A percentile compares a stretch with the other conserved stretches of the same genome.
These are phyloP conservation scores for Rhinopomastus cyanomelas DNA, from an alignment of 2,113 vertebrate species.

Conservation along the genomic window DNA sequence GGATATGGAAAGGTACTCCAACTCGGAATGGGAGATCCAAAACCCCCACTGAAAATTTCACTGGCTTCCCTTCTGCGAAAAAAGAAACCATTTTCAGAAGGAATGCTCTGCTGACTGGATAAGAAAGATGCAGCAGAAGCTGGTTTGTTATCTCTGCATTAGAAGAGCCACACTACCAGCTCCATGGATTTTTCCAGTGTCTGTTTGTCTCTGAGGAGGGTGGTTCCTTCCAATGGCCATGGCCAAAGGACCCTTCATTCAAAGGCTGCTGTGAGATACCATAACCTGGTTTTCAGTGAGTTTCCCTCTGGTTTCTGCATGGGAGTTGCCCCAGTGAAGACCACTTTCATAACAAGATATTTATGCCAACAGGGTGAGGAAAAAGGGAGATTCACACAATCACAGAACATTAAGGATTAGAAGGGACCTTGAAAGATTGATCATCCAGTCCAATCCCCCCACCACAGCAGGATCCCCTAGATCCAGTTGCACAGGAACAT, in stretches of 20 bases:
- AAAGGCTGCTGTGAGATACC: background rate
- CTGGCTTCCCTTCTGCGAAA: constrained; percentile 82
- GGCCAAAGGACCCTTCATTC: background rate
- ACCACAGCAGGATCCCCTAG: no score
- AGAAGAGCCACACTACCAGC: background rate
- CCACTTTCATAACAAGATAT: background rate
- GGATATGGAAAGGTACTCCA: constrained; percentile 85
- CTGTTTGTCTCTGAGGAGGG: background rate
- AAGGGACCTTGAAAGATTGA: no score
- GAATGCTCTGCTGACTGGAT: background rate
- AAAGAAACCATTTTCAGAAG: background rate
- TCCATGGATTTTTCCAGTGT: background rate
- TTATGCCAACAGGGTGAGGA: background rate
- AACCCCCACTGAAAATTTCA: constrained; percentile 75
- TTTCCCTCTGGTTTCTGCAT: background rate
- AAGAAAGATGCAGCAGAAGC: background rate
- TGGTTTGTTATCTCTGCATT: background rate
- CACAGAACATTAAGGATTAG: no score
- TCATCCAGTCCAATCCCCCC: no score
- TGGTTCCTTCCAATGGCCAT: background rate
- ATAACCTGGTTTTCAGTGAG: background rate
- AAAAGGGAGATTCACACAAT: no score
- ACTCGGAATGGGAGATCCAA: constrained; percentile 76
- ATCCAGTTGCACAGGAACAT: no score
- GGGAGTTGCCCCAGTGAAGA: background rate